phyloP scores from a whole-genome alignment of 2,113 vertebrate species.

The Castor canadensis region DNA sequence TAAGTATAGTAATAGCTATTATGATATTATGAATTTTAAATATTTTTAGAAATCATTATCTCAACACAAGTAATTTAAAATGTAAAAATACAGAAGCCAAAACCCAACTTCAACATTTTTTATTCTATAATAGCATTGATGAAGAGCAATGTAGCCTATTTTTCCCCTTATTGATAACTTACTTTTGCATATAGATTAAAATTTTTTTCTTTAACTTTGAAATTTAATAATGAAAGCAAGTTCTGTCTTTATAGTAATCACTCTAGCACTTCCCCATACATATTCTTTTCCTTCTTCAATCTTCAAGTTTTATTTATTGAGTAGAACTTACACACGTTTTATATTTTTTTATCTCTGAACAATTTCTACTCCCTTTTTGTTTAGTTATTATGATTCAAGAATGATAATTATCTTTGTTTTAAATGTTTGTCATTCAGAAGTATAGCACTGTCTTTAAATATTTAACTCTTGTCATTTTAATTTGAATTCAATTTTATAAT shows the following conservation, averaged over 20 bases:
- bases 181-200: background rate
- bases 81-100: background rate
- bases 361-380: background rate
- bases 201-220: background rate
- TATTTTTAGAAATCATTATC: background rate
- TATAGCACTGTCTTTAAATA: background rate
- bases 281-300: background rate
- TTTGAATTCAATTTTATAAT: background rate
- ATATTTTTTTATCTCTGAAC: background rate
- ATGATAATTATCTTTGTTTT: background rate
- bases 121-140: background rate
- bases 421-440: background rate
- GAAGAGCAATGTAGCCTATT: background rate
- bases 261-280: background rate
- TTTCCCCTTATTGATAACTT: background rate
- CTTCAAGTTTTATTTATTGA: background rate
- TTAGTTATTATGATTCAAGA: background rate
- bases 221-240: background rate
- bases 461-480: background rate
- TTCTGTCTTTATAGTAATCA: background rate
- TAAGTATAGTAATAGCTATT: background rate
- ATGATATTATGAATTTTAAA: background rate
- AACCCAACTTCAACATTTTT: background rate
- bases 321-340: background rate
- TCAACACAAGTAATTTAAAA: background rate